Conservation (phyloP, 37 sponge, comb jelly and placozoan species). For the Axinella damicornis region DNA sequence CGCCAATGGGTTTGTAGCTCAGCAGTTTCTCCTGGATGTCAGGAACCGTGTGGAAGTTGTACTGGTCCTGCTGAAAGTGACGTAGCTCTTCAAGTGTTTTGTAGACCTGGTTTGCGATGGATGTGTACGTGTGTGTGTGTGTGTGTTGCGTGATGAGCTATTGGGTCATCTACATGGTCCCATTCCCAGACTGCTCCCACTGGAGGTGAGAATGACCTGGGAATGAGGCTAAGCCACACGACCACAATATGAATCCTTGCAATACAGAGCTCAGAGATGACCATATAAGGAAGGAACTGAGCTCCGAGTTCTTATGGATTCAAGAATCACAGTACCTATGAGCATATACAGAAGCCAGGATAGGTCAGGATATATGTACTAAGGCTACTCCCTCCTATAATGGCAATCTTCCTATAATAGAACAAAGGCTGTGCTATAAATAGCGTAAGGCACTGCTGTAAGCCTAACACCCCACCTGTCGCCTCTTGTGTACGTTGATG, state of each 20-base stretch:
- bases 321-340: too few species aligned
- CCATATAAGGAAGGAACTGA: too few species aligned
- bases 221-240: too few species aligned
- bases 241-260: too few species aligned
- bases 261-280: too few species aligned
- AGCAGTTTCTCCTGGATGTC: constrained; percentile 49
- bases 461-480: constrained; percentile 68
- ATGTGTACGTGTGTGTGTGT: not conserved
- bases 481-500: constrained; percentile 91
- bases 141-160: not conserved
- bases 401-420: not conserved
- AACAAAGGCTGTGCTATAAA: not conserved
- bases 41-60: constrained; percentile 53
- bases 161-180: not conserved
- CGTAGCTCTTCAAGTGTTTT: constrained; percentile 46
- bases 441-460: too few species aligned
- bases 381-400: not conserved
- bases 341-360: too few species aligned
- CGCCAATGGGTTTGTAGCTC: constrained; percentile 8
- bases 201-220: too few species aligned
- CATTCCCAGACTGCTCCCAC: too few species aligned
- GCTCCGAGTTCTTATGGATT: too few species aligned
- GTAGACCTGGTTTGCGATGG: constrained; percentile 73
- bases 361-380: too few species aligned
- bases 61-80: constrained; percentile 56